A percentile compares a stretch with the other conserved stretches of the same genome.
phyloP scores from a whole-genome alignment of 2,888 invertebrate genomes.

The Mamestra brassicae region DNA sequence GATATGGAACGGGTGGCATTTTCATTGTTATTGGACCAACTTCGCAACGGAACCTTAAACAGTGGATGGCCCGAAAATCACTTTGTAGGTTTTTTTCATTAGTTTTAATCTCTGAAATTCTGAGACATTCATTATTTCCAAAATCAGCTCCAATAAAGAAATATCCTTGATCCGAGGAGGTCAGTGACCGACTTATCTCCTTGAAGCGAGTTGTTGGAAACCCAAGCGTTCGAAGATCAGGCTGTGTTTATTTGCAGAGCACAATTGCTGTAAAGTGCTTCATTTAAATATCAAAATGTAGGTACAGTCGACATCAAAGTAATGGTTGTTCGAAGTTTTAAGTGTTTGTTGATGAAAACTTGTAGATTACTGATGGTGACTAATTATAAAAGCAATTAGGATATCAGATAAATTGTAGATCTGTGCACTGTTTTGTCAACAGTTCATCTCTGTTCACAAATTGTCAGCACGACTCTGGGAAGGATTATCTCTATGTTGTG shows the following conservation, averaged over 20 bases:
- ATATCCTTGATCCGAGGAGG: not conserved
- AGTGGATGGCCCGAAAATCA: no score
- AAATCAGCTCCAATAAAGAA: not conserved
- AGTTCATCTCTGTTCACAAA: not conserved
- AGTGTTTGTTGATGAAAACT: not conserved
- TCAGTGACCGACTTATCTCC: slow-evolving; percentile 32
- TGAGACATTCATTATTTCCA: not conserved
- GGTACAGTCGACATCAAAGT: slow-evolving; percentile 11
- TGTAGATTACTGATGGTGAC: not conserved
- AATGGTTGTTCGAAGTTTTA: not conserved
- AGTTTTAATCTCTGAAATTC: no score
- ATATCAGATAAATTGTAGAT: not conserved
- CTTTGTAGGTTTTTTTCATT: no score
- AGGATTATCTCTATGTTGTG: no score
- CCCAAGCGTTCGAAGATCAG: slow-evolving; percentile 44
- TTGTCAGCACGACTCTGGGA: not conserved
- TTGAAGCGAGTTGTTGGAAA: slow-evolving; percentile 13
- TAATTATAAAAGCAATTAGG: not conserved
- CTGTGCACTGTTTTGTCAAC: not conserved
- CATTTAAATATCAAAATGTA: slow-evolving; percentile 48
- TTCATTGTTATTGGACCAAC: no score
- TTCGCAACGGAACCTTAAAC: no score
- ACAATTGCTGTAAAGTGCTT: slow-evolving; percentile 41
- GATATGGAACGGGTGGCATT: no score
- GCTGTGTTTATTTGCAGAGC: slow-evolving; percentile 40